These are phyloP conservation scores for Drosophila anomelani DNA, from an alignment of 2,888 invertebrate genomes.

Conservation along the genomic window DNA sequence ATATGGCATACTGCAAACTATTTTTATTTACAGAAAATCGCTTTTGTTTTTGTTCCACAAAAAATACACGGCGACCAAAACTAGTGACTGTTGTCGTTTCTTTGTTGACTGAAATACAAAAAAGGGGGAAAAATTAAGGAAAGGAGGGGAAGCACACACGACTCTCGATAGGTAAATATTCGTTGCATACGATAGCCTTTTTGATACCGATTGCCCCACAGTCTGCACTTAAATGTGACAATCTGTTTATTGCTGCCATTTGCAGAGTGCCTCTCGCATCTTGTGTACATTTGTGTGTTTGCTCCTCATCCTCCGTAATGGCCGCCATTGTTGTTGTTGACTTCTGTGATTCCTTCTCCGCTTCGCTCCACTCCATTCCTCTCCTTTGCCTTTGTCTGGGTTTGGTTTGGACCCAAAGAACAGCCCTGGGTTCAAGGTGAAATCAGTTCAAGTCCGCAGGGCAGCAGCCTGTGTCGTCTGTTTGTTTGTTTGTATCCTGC, in stretches of 20 bases:
- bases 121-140: neutral
- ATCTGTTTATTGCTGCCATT: constrained; percentile 38
- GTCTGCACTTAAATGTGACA: constrained; percentile 40
- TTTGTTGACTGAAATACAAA: neutral
- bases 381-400: constrained; percentile 47
- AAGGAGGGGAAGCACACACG: neutral
- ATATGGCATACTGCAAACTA: constrained; percentile 1
- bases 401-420: constrained; percentile 32
- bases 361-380: constrained; percentile 1
- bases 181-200: constrained; percentile 9
- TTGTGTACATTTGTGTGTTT: constrained; percentile 32
- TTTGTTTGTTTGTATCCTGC: constrained; percentile 45
- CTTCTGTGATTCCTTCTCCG: constrained; percentile 30
- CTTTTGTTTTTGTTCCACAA: constrained; percentile 1
- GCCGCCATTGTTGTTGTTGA: constrained; percentile 51
- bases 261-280: constrained; percentile 16
- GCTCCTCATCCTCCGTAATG: constrained; percentile 28
- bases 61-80: constrained; percentile 6
- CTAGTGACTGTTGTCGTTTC: constrained; percentile 14
- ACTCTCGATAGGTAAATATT: constrained; percentile 33
- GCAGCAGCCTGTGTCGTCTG: constrained; percentile 29
- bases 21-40: constrained; percentile 4
- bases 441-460: constrained; percentile 50
- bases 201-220: constrained; percentile 31
- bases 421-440: constrained; percentile 59